A percentile compares a stretch with the other conserved stretches of the same genome.
phyloP scores from a whole-genome alignment of 2,113 vertebrate genomes.

The Odocoileus virginianus region DNA sequence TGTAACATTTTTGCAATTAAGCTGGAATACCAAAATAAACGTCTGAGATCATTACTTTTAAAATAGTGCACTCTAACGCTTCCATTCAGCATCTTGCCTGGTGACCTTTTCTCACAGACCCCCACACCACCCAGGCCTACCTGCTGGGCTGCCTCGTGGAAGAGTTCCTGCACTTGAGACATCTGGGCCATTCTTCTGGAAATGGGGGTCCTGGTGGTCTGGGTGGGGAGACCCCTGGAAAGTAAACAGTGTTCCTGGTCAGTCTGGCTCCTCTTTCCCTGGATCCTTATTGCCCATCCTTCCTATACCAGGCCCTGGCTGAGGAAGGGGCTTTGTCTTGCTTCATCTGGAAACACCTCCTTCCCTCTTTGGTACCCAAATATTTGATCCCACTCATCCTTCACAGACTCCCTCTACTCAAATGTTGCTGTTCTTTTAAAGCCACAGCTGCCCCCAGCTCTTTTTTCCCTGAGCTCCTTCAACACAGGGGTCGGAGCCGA shows the following conservation, averaged over 20 bases:
- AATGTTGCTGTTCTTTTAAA: not conserved
- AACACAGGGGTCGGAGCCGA: not conserved
- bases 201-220: not conserved
- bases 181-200: constrained; percentile 9
- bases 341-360: not conserved
- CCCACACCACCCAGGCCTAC: constrained; percentile 70
- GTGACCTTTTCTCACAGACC: not conserved
- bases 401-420: not conserved
- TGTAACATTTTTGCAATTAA: not conserved
- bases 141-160: constrained; percentile 95
- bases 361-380: not conserved
- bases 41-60: not conserved
- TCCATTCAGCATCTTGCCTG: not conserved
- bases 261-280: not conserved
- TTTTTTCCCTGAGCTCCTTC: not conserved
- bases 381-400: not conserved
- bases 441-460: not conserved
- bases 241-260: not conserved
- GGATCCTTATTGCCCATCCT: not conserved
- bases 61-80: not conserved
- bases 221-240: not conserved
- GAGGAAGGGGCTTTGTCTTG: not conserved
- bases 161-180: constrained; percentile 87
- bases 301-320: not conserved
- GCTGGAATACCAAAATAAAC: not conserved